A percentile compares a stretch with the other conserved stretches of the same genome.
Evolutionary conservation across 2,113 vertebrate species (phyloP).

Genomic region (Nerophis lumbriciformis): DNA sequence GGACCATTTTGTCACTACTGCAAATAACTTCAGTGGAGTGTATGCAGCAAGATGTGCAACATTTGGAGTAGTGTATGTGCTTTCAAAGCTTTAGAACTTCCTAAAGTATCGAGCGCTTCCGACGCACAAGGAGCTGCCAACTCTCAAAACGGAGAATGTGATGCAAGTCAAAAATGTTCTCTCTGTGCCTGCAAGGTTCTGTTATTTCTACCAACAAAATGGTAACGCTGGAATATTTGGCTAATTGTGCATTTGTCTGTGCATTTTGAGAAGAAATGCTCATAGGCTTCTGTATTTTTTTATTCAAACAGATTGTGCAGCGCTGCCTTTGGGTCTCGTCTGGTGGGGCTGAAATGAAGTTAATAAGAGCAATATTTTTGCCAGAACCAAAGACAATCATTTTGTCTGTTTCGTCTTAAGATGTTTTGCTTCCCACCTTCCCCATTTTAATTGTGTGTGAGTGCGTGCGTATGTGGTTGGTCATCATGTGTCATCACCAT

Average conservation of each 20-base stretch:
- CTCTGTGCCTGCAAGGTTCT: not conserved
- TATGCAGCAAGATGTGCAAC: constrained; percentile 1
- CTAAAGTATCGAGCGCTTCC: constrained; percentile 5
- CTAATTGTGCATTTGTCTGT: constrained; percentile 9
- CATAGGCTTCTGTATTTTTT: constrained; percentile 14
- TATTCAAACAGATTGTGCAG: constrained; percentile 10
- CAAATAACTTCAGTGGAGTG: constrained; percentile 10
- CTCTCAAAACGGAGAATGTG: not conserved
- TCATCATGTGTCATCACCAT: constrained; percentile 8
- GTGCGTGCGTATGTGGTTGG: not conserved
- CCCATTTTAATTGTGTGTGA: constrained; percentile 20
- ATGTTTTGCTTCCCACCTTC: constrained; percentile 36
- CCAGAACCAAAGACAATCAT: constrained; percentile 68
- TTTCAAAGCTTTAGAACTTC: constrained; percentile 26
- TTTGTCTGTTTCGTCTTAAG: constrained; percentile 43
- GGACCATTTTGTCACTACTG: constrained; percentile 18
- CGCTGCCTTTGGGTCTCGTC: constrained; percentile 47
- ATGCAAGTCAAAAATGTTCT: not conserved
- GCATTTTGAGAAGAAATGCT: constrained; percentile 8
- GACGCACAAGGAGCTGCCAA: not conserved
- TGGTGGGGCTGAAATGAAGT: constrained; percentile 33
- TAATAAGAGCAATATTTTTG: constrained; percentile 62
- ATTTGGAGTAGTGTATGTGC: constrained; percentile 12
- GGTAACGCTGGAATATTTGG: not conserved
- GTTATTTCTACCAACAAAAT: too few species aligned